Percentiles rank a stretch among this genome's conserved stretches.
Conservation (phyloP, 1,140 invertebrate species). For the Philopotamus ludificatus region DNA sequence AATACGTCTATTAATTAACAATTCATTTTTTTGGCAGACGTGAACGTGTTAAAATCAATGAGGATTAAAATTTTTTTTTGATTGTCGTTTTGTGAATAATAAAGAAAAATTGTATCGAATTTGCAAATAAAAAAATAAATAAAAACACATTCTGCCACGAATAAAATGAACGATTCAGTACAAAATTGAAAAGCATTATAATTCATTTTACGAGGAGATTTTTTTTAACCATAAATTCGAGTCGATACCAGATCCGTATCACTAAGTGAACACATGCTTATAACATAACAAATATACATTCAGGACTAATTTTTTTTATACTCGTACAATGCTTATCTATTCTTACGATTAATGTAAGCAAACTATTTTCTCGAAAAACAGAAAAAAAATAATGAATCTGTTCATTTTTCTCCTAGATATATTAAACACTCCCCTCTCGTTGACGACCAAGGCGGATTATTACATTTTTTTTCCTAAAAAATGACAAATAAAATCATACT, state of each 20-base stretch:
- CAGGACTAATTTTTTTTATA: slow-evolving; percentile 25
- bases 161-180: not conserved
- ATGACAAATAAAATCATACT: no score
- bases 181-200: slow-evolving; percentile 17
- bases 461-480: no score
- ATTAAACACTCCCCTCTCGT: no score
- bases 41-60: not conserved
- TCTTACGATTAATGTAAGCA: slow-evolving; percentile 22
- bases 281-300: slow-evolving; percentile 24
- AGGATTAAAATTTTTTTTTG: slow-evolving; percentile 12
- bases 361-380: slow-evolving; percentile 6
- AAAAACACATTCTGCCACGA: not conserved
- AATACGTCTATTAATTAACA: not conserved
- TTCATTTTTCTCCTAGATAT: not conserved
- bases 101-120: not conserved
- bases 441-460: no score
- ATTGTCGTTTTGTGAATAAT: slow-evolving; percentile 8
- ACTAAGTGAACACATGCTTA: slow-evolving; percentile 30
- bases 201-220: not conserved
- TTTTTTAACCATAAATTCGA: slow-evolving; percentile 22
- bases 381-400: not conserved
- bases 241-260: slow-evolving; percentile 20
- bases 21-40: not conserved
- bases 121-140: not conserved
- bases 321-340: slow-evolving; percentile 17